Base-by-base conservation (phyloP, 1,140 invertebrate species). In the Artemia franciscana region DNA sequence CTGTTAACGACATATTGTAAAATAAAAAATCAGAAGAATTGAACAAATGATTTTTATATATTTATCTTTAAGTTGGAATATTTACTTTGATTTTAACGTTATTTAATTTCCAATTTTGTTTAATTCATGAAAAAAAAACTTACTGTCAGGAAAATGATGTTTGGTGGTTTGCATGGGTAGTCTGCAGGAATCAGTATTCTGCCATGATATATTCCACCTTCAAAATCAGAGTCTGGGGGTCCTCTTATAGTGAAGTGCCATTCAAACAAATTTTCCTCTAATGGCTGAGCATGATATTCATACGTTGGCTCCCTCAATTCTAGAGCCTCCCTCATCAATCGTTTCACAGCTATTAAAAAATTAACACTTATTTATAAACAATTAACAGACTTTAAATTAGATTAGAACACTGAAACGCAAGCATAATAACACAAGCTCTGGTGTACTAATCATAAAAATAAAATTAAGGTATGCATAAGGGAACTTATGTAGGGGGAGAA, bases 111-210 rank as follows among this genome's bases (percentile, higher is more conserved):
- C n/a, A n/a, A n/a, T n/a, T n/a, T n/a, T n/a, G n/a, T n/a, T n/a
- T n/a, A n/a, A n/a, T n/a, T n/a, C n/a, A n/a, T n/a, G n/a, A n/a
- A 18, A 62, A 24, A 39, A 57, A 39, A 61, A 71, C 75, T 78
- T 77, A 90, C 87, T 21, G 92, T 96, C 21, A 96, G 72, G 62
- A 96, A 72, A 67, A 96, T 91, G 66, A 97, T 91, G 72, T 89
- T 90, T 4, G 92, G 93, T 61, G 93, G 93, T 76, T 95, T 93
- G 91, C 96, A 94, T 3, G 93, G 93, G 75, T 97, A 97, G 68
- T 97, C 91, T 2, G 67, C 60, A 0, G 80, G 81, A 61, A 97
- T 76, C 60, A 93, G 75, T 71, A 97, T 95, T 67, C 91, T 78
- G 24, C 87, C 91, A 75, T 94, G 91, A 72, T 93, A 94, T 64